Conservation (phyloP, 2,888 invertebrate genomes). For the Heliconius cydno region DNA sequence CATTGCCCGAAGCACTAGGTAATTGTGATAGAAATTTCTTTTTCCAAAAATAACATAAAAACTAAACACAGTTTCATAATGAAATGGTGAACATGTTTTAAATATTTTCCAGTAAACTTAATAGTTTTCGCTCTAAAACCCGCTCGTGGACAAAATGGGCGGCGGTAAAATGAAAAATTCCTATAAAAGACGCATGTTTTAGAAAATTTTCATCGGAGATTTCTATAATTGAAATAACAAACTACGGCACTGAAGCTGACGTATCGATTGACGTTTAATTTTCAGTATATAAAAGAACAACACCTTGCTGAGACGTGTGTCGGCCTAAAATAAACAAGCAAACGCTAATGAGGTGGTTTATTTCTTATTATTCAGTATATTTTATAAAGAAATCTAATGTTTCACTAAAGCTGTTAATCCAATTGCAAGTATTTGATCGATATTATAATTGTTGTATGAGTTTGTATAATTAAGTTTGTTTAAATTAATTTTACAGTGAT, state of each 20-base stretch:
- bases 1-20: background rate
- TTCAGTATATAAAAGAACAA: constrained; percentile 71
- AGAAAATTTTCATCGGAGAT: constrained; percentile 67
- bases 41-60: constrained; percentile 25
- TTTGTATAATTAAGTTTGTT: background rate
- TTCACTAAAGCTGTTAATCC: background rate
- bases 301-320: constrained; percentile 56
- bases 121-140: constrained; percentile 40
- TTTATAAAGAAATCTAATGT: background rate
- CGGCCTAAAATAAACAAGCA: constrained; percentile 34
- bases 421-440: background rate
- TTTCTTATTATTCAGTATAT: background rate
- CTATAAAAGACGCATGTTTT: constrained; percentile 63
- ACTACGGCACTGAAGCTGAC: constrained; percentile 69
- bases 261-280: constrained; percentile 77
- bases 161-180: constrained; percentile 56
- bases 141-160: constrained; percentile 44
- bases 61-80: constrained; percentile 24
- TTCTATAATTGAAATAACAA: constrained; percentile 79
- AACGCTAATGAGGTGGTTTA: constrained; percentile 34
- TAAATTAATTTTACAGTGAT: background rate
- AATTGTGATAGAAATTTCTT: constrained; percentile 13
- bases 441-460: background rate
- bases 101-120: constrained; percentile 37
- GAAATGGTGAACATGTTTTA: constrained; percentile 34